These are phyloP conservation scores for Lamellibrachia luymesi DNA, from an alignment of 1,140 invertebrate genomes.

Conservation along the genomic window DNA sequence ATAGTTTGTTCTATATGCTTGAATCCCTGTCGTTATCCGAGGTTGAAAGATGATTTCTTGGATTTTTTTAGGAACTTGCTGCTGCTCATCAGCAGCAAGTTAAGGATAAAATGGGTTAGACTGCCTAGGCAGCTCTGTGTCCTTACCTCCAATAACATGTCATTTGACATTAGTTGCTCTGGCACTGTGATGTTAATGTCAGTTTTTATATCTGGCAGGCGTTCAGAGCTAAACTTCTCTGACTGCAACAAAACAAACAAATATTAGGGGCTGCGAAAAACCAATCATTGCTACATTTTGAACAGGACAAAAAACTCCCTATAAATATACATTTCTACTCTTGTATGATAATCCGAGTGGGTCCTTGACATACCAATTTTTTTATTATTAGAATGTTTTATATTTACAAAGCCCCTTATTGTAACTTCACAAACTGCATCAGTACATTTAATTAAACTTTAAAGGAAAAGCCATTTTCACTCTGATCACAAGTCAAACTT, in stretches of 20 bases:
- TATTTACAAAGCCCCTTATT: background rate
- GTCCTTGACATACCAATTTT: too few species aligned
- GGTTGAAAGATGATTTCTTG: too few species aligned
- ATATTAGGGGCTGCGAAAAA: background rate
- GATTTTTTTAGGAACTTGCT: too few species aligned
- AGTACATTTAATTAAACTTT: background rate
- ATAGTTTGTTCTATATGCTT: too few species aligned
- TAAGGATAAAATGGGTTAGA: background rate
- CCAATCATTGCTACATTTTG: background rate
- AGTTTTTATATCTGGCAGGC: background rate
- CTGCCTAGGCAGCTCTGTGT: background rate
- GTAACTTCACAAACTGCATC: background rate
- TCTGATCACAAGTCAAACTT: background rate
- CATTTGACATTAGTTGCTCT: background rate
- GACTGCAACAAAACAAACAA: background rate
- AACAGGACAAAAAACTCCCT: background rate
- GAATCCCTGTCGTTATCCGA: too few species aligned
- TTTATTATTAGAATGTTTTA: too few species aligned
- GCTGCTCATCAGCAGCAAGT: too few species aligned
- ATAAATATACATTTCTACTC: too few species aligned
- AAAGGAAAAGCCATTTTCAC: background rate
- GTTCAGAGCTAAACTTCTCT: background rate
- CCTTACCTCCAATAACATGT: background rate
- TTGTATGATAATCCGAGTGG: too few species aligned
- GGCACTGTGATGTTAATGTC: background rate